Conservation (phyloP, 35 echinoderm and acorn worm species). For the Ophiothrix spiculata region DNA sequence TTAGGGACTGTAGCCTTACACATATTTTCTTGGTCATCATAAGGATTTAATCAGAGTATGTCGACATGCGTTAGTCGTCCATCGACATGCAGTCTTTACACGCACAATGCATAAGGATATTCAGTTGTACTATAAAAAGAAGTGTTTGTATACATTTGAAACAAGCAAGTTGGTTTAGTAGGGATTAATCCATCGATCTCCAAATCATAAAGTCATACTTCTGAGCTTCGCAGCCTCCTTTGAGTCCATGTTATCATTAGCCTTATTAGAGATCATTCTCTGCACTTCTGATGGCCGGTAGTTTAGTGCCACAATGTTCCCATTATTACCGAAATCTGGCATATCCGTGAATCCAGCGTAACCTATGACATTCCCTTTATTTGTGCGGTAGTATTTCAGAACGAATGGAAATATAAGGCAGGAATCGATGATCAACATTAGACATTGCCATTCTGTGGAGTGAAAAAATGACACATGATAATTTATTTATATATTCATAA, state of each 20-base stretch:
- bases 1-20: no score
- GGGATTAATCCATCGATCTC: no score
- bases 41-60: no score
- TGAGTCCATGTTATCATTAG: not conserved
- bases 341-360: not conserved
- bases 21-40: no score
- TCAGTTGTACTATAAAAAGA: no score
- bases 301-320: not conserved
- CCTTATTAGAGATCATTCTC: not conserved
- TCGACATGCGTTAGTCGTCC: no score
- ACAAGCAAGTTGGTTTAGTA: no score
- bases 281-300: not conserved
- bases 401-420: conserved; percentile 59
- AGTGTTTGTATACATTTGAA: no score
- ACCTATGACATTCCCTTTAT: conserved; percentile 68
- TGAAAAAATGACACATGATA: not conserved
- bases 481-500: no score
- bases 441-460: conserved; percentile 73
- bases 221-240: not conserved
- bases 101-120: no score
- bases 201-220: conserved; percentile 12
- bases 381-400: conserved; percentile 61
- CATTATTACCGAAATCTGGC: not conserved
- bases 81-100: no score
- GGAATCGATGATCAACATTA: conserved; percentile 59